A percentile compares a stretch with the other conserved stretches of the same genome.
phyloP scores from a whole-genome alignment of 2,113 vertebrate species.

The Halcyon senegalensis region DNA sequence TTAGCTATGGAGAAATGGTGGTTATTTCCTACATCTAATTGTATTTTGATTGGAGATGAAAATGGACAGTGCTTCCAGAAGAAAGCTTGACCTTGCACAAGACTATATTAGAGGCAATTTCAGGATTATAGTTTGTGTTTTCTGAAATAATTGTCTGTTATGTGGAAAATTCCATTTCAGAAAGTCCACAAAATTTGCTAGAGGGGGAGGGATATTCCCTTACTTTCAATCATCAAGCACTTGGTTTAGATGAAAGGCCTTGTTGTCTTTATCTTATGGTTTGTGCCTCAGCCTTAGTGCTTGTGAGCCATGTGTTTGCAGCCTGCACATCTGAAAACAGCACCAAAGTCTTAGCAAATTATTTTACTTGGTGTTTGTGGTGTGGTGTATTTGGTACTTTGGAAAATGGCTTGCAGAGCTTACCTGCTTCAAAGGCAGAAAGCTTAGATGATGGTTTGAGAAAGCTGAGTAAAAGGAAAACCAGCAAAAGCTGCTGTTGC shows the following conservation, averaged over 20 bases:
- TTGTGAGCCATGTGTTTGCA: neutral
- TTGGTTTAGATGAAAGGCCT: neutral
- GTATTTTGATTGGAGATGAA: neutral
- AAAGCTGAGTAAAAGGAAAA: neutral
- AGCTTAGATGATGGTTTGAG: neutral
- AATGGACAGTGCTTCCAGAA: neutral
- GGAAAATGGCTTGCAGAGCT: neutral
- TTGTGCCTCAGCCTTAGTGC: neutral
- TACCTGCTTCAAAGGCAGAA: neutral
- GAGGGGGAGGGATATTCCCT: neutral
- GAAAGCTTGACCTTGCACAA: neutral
- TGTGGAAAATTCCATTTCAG: neutral
- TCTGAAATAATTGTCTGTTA: neutral
- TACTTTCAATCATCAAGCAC: neutral
- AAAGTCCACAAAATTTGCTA: neutral
- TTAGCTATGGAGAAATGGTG: neutral
- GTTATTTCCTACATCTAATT: neutral
- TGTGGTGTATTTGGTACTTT: neutral
- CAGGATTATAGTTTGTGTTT: constrained; percentile 14
- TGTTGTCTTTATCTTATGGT: neutral
- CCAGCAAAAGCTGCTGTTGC: neutral
- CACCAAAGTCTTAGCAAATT: neutral
- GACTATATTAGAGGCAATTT: neutral
- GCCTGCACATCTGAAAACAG: neutral
- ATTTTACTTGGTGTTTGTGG: neutral